Conservation (phyloP, 2,888 invertebrate species). For the Syrphus vitripennis region DNA sequence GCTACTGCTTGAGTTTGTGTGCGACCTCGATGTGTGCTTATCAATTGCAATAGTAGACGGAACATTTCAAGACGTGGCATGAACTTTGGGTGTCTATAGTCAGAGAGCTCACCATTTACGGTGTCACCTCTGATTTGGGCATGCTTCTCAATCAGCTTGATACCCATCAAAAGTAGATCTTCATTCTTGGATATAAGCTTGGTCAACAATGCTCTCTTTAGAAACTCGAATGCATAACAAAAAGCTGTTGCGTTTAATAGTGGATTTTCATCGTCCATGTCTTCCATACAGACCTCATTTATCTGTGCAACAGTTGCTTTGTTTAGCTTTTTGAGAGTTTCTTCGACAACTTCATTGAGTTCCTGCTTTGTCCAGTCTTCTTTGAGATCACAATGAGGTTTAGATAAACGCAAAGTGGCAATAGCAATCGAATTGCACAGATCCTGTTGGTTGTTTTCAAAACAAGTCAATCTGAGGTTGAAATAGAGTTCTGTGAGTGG, state of each 20-base stretch:
- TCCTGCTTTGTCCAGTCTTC: constrained; percentile 89
- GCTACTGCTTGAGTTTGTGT: constrained; percentile 90
- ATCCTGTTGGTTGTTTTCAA: constrained; percentile 79
- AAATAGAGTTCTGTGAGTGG: constrained; percentile 84
- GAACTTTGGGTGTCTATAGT: constrained; percentile 87
- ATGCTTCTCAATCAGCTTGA: constrained; percentile 88
- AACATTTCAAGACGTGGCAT: constrained; percentile 93
- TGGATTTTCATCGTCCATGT: constrained; percentile 72
- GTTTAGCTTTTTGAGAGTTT: constrained; percentile 83
- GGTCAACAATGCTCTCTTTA: constrained; percentile 84
- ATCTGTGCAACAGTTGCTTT: constrained; percentile 81
- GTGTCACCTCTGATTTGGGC: constrained; percentile 84
- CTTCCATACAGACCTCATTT: constrained; percentile 72
- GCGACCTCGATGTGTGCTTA: constrained; percentile 86
- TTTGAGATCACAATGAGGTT: constrained; percentile 91
- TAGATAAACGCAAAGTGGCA: constrained; percentile 87
- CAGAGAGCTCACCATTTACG: constrained; percentile 79
- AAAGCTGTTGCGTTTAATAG: constrained; percentile 86
- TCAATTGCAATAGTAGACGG: constrained; percentile 88
- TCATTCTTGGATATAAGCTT: constrained; percentile 82
- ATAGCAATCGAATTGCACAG: constrained; percentile 86
- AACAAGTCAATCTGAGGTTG: constrained; percentile 84
- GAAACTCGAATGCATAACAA: constrained; percentile 90
- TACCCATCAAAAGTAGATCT: constrained; percentile 83
- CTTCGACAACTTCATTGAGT: constrained; percentile 84